A percentile compares a stretch with the other conserved stretches of the same genome.
Evolutionary conservation across 2,797 vertebrate genomes (phyloP).

Genomic region (Myotis pilosus): DNA sequence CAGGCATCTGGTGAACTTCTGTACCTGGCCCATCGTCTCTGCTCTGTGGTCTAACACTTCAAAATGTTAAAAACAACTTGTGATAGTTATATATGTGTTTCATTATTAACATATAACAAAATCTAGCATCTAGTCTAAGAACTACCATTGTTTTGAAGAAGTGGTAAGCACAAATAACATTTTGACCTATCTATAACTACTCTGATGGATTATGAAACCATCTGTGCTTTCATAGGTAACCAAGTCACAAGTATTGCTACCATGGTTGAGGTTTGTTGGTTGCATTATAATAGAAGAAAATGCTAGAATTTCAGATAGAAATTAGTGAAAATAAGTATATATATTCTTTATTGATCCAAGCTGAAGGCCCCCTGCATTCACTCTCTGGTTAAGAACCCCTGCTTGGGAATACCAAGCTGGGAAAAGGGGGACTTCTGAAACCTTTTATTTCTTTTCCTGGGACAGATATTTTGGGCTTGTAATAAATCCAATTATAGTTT

Average conservation of each 20-base stretch:
- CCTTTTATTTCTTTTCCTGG: not conserved
- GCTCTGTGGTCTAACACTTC: too few species aligned
- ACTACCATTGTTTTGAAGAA: not conserved
- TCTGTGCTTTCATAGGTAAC: not conserved
- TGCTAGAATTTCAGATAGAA: slow-evolving; percentile 8
- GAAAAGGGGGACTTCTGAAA: not conserved
- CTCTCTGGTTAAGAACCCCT: not conserved
- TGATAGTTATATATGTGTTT: not conserved
- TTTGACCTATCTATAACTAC: not conserved
- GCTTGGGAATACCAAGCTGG: not conserved
- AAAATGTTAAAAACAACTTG: slow-evolving; percentile 15
- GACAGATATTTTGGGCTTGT: slow-evolving; percentile 2
- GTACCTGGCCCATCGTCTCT: too few species aligned
- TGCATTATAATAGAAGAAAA: not conserved
- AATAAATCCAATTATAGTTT: slow-evolving; percentile 39
- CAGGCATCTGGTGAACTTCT: too few species aligned
- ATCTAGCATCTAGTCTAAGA: not conserved
- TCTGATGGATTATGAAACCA: not conserved
- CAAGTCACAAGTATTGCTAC: not conserved
- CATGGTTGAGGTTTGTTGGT: not conserved
- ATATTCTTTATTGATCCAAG: not conserved
- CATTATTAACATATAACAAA: not conserved
- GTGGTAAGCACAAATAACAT: not conserved
- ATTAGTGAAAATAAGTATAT: not conserved
- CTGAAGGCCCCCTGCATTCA: not conserved